These are phyloP conservation scores for Cyprinodon brontotheroides DNA, from an alignment of 2,113 vertebrate species.

Conservation along the genomic window DNA sequence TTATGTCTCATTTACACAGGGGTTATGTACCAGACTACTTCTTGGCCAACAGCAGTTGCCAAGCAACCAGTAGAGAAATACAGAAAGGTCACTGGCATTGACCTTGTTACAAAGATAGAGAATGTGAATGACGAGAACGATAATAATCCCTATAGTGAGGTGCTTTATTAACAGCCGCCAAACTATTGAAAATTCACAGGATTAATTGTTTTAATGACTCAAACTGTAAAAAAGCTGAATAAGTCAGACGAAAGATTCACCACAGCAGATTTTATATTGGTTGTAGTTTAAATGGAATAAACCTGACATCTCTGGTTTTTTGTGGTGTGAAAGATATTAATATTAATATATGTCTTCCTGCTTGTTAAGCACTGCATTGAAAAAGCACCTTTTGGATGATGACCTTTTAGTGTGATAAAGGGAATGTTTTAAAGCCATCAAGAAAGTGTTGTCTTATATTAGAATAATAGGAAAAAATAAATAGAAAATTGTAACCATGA, in stretches of 20 bases:
- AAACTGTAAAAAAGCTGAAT: not conserved
- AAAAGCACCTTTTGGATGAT: not conserved
- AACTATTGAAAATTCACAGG: not conserved
- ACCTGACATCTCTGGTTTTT: not conserved
- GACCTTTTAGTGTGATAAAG: not conserved
- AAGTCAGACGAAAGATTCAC: not conserved
- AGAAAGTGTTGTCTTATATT: not conserved
- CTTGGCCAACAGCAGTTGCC: constrained; percentile 14
- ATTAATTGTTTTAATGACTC: not conserved
- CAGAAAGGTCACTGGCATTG: constrained; percentile 13
- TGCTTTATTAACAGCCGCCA: not conserved
- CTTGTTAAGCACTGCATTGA: not conserved
- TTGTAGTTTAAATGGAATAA: no score
- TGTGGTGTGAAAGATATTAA: not conserved
- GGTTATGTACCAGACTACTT: constrained; percentile 20
- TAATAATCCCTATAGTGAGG: constrained; percentile 1
- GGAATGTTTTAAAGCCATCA: not conserved
- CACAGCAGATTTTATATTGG: not conserved
- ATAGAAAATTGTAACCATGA: not conserved
- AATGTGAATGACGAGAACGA: constrained; percentile 5
- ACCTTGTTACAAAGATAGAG: constrained; percentile 2
- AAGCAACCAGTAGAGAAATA: constrained; percentile 24
- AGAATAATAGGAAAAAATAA: not conserved
- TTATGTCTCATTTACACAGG: constrained; percentile 24
- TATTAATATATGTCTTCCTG: not conserved